phyloP scores from a whole-genome alignment of 2,113 vertebrate species.

The Ictalurus furcatus region DNA sequence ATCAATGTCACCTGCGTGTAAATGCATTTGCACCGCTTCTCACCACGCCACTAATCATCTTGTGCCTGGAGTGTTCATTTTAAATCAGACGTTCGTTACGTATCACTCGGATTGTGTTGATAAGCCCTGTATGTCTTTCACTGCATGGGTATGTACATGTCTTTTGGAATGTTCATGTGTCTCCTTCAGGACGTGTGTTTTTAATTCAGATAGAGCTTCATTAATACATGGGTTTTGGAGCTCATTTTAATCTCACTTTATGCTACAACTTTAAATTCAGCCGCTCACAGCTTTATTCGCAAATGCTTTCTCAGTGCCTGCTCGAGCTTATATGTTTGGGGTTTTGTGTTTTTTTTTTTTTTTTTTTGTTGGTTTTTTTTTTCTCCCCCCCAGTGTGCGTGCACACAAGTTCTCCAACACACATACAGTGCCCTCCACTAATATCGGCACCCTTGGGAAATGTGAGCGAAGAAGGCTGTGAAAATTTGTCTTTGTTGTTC shows the following conservation, averaged over 20 bases:
- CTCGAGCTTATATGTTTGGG: background rate
- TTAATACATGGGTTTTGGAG: background rate
- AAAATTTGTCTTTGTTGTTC: too few species aligned
- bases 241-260: background rate
- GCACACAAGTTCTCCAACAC: background rate
- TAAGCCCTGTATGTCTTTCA: background rate
- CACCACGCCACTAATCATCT: conserved; percentile 11
- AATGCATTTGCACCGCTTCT: background rate
- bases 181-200: background rate
- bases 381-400: background rate
- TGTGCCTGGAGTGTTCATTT: background rate
- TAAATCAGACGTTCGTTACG: background rate
- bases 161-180: background rate
- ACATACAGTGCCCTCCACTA: too few species aligned
- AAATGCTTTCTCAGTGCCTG: background rate
- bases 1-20: background rate
- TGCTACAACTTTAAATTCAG: background rate
- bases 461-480: too few species aligned
- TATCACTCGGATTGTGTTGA: background rate
- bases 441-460: too few species aligned
- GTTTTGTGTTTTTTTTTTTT: background rate
- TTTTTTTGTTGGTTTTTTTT: too few species aligned
- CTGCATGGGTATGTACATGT: conserved; percentile 7
- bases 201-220: background rate
- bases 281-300: background rate